Conservation (phyloP, 1,140 invertebrate species). For the Zaprionus taronus region DNA sequence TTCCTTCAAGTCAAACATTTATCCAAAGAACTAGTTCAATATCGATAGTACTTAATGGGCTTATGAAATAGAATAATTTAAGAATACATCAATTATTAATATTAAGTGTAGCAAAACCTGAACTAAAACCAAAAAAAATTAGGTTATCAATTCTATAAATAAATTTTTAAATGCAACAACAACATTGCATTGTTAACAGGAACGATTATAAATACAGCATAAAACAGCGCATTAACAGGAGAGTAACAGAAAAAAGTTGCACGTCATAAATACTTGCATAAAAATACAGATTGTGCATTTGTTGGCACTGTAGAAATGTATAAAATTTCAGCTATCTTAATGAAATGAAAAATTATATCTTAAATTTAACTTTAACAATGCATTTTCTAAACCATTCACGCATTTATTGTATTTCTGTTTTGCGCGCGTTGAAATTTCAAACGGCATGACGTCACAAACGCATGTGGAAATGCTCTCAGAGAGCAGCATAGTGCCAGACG, state of each 20-base stretch:
- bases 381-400: background rate
- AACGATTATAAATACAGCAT: background rate
- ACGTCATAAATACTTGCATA: slow-evolving; percentile 17
- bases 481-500: background rate
- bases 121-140: background rate
- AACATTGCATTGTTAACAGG: background rate
- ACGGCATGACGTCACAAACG: slow-evolving; percentile 35
- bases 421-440: slow-evolving; percentile 2
- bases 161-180: background rate
- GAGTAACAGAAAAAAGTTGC: slow-evolving; percentile 12
- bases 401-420: background rate
- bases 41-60: background rate
- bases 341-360: background rate
- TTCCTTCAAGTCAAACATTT: background rate
- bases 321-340: background rate
- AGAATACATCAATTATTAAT: background rate
- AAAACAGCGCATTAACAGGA: slow-evolving; percentile 14
- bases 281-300: background rate
- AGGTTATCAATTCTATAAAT: slow-evolving; percentile 6
- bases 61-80: background rate
- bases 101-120: background rate
- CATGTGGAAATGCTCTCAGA: slow-evolving; percentile 17
- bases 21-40: background rate
- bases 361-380: background rate
- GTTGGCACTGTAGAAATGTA: background rate